Conservation (phyloP, 2,113 vertebrate species). For the Chrysemys picta region DNA sequence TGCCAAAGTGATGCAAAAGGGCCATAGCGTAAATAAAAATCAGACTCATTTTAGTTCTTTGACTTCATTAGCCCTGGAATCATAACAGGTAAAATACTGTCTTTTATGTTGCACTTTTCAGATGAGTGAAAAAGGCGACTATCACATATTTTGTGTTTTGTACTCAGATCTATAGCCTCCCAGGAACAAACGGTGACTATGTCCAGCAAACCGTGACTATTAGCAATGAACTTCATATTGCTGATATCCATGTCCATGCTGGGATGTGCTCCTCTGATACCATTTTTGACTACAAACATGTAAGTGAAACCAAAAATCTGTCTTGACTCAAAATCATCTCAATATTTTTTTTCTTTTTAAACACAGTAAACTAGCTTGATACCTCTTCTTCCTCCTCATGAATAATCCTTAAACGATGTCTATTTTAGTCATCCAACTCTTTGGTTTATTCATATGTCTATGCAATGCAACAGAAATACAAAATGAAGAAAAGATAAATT, state of each 20-base stretch:
- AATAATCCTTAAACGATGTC: neutral
- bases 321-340: neutral
- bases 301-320: conserved; percentile 56
- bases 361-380: neutral
- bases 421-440: neutral
- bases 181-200: neutral
- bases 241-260: conserved; percentile 56
- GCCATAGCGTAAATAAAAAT: neutral
- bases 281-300: conserved; percentile 77
- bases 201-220: conserved; percentile 76
- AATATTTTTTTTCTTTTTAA: neutral
- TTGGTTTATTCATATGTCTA: fast-evolving
- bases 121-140: neutral
- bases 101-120: neutral
- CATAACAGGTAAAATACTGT: neutral
- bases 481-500: neutral
- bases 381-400: neutral
- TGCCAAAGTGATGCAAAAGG: neutral
- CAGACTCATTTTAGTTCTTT: neutral
- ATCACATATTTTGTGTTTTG: neutral
- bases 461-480: neutral
- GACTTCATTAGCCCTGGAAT: neutral
- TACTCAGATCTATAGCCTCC: conserved; percentile 58
- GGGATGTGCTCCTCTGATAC: conserved; percentile 78
- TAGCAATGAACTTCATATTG: conserved; percentile 35